Base-by-base conservation (phyloP, 1,140 invertebrate species). In the Drosophila carrolli region DNA sequence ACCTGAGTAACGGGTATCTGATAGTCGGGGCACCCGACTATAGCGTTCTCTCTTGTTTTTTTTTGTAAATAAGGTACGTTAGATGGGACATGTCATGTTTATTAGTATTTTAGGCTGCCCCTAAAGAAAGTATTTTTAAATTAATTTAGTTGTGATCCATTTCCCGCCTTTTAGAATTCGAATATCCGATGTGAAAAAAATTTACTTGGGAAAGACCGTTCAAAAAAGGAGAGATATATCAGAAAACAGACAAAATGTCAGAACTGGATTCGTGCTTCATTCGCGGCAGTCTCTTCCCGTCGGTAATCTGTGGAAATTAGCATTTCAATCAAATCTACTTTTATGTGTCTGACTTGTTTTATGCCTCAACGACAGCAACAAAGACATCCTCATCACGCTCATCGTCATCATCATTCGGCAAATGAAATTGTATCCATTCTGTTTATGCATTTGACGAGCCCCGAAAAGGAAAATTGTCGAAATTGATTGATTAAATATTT, bases 401-500 rank as follows among this genome's bases (percentile, higher is more conserved):
- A 54, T 55, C 50, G 59, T 60, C 41, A 70, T 78, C 41, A 53
- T 74, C 46, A 63, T 58, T 79, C 44, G 27, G 67, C 41, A 75
- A 60, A 50, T 82, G 53, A 81, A 72, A 81, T 62, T 73, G 59
- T 85, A 68, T 81, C 78, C 61, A 68, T 63, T 67, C 63, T 58
- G 79, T 68, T 71, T 88, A 50, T 59, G 75, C 43, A 78, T 86
- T 73, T 83, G 79, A 88, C 66, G 75, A 83, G 79, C 83, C 58
- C 41, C 23, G 59, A 74, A 74, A 56, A 51, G 44, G 58, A 74
- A 62, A 85, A 85, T 86, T 75, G 82, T 70, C 66, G 62, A 88
- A 86, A 83, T 88, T 86, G 83, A 86, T 86, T 88, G 83, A 86
- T 86, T 88, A 88, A 86, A 86, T 86, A 86, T 88, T 86, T 86